phyloP scores from a whole-genome alignment of 2,797 vertebrate genomes.

The Darevskia mixta region DNA sequence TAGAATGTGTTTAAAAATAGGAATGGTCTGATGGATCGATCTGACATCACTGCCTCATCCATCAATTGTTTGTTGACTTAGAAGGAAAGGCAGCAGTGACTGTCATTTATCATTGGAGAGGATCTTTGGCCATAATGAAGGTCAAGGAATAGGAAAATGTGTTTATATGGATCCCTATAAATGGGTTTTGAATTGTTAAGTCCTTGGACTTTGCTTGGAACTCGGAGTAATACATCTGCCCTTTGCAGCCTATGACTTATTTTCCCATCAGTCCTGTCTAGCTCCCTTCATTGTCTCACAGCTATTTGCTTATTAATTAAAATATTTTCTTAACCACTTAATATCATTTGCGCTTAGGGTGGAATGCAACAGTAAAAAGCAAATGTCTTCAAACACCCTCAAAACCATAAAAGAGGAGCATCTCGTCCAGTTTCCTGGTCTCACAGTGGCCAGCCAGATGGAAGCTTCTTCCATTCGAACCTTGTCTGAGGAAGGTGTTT shows the following conservation, averaged over 20 bases:
- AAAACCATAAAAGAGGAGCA: no score
- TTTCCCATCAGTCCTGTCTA: not conserved
- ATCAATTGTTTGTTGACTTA: not conserved
- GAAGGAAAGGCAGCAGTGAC: not conserved
- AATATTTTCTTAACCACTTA: no score
- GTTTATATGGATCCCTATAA: not conserved
- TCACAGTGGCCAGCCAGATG: no score
- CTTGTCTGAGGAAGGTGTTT: no score
- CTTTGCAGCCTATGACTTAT: not conserved
- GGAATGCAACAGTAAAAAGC: no score
- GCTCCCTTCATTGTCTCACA: not conserved
- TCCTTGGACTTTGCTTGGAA: not conserved
- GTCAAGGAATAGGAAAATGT: conserved; percentile 28
- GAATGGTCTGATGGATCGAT: conserved; percentile 10
- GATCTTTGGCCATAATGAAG: not conserved
- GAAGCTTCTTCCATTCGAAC: no score
- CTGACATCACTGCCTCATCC: conserved; percentile 10
- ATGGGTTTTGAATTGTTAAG: not conserved
- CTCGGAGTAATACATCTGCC: not conserved
- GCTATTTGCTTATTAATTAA: no score
- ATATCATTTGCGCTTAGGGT: no score
- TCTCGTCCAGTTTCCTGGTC: no score
- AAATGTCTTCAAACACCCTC: no score
- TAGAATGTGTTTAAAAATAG: conserved; percentile 29
- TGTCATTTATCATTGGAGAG: not conserved